phyloP scores from a whole-genome alignment of 2,113 vertebrate genomes.

The Ochotona curzoniae region DNA sequence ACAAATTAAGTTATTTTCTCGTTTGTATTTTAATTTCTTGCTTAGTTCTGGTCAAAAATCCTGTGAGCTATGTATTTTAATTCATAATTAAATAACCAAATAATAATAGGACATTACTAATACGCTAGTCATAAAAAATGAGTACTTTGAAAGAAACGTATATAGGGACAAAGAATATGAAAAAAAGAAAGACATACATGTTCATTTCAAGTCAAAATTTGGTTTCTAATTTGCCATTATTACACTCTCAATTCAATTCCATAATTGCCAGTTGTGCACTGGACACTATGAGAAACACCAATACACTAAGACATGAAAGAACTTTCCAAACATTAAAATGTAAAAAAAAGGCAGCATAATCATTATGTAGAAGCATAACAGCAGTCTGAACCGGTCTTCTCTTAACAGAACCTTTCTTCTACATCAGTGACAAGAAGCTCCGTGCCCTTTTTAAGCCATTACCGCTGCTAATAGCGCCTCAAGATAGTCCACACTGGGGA shows the following conservation, averaged over 20 bases:
- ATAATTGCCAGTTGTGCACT: slow-evolving; percentile 36
- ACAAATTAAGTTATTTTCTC: slow-evolving; percentile 85
- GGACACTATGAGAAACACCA: background rate
- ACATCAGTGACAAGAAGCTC: background rate
- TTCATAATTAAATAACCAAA: slow-evolving; percentile 77
- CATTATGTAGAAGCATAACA: background rate
- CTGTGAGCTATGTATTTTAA: slow-evolving; percentile 66
- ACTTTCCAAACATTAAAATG: slow-evolving; percentile 18
- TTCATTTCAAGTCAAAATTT: slow-evolving; percentile 63
- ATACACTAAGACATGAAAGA: slow-evolving; percentile 50
- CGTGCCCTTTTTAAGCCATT: background rate
- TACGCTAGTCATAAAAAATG: slow-evolving; percentile 56
- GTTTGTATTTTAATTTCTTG: slow-evolving; percentile 76
- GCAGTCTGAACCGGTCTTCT: background rate
- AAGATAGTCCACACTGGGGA: background rate
- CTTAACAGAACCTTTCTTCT: background rate
- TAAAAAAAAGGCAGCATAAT: background rate
- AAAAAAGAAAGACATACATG: slow-evolving; percentile 54
- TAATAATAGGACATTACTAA: slow-evolving; percentile 59
- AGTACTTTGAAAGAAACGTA: slow-evolving; percentile 52
- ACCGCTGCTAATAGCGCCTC: background rate
- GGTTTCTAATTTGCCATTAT: slow-evolving; percentile 48
- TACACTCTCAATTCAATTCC: slow-evolving; percentile 40
- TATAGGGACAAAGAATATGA: slow-evolving; percentile 35
- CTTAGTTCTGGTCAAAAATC: slow-evolving; percentile 68